Evolutionary conservation across 2,113 vertebrate genomes (phyloP), one percentile per base, ranked within the genome.

Genomic region (Conger conger): DNA sequence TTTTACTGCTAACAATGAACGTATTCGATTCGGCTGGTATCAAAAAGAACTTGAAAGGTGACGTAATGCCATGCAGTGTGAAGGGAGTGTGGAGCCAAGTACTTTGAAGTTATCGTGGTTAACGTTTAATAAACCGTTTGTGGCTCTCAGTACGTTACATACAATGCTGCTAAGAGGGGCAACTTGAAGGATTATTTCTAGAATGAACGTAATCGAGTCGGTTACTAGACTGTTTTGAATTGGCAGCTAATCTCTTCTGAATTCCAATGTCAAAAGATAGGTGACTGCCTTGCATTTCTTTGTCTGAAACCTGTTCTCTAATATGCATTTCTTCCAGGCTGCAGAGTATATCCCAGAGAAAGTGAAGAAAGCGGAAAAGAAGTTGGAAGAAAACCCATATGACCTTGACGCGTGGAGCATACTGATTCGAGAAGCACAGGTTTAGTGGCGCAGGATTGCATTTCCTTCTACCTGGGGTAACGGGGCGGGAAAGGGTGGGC

Each of bases 391-490:
- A 95, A 99, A 99, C 93, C 98, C 98, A 92, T 99, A 98, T 98
- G 98, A 99, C 97, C 98, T 99, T 96, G 98, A 99, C 97, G 98
- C 98, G 94, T 99, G 98, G 98, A 99, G 98, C 98, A 99, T 99
- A 98, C 98, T 99, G 97, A 99, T 99, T 99, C 97, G 98, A 98
- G 98, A 99, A 97, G 98, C 98, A 99, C 98, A 99, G 98, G 98
- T 99, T 99, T 99, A 99, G 98, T 99, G 97, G 98, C 94, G 97
- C 97, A 98, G 98, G 97, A 97, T 99, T 99, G 98, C 96, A 96
- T 99, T 96, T 99, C 95, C 94, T 97, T 96, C 94, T 97, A 94
- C 96, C 94, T 30, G 91, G 95, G 94, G 93, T 92, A 88, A 92
- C 88, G 83, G 91, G 92, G 17, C 45, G 82, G 88, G 84, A 37